These are phyloP conservation scores for Triplophysa dalaica DNA, from an alignment of 2,113 vertebrate species.

Conservation along the genomic window DNA sequence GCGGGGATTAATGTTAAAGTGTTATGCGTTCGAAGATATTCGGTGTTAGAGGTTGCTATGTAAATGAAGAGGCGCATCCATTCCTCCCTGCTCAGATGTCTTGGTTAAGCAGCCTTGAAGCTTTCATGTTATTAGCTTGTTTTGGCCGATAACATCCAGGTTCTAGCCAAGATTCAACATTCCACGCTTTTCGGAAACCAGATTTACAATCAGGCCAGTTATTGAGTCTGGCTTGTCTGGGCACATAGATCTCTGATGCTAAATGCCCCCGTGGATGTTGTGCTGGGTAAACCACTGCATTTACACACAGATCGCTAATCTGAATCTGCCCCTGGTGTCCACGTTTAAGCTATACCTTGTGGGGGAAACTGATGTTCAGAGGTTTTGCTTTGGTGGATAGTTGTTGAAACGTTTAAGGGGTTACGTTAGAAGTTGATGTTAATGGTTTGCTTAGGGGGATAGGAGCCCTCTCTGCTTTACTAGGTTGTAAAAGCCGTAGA, in stretches of 20 bases:
- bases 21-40: background rate
- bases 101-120: conserved; percentile 24
- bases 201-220: conserved; percentile 9
- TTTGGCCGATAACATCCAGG: conserved; percentile 27
- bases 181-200: background rate
- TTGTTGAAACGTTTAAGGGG: background rate
- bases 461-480: background rate
- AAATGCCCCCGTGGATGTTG: conserved; percentile 20
- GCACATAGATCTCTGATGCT: background rate
- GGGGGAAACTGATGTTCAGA: background rate
- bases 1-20: conserved; percentile 2
- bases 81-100: background rate
- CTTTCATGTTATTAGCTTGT: background rate
- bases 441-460: background rate
- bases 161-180: background rate
- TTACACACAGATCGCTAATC: background rate
- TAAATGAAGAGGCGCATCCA: conserved; percentile 8
- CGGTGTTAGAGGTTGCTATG: background rate
- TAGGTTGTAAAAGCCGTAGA: background rate
- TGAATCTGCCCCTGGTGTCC: conserved; percentile 20
- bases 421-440: conserved; percentile 5
- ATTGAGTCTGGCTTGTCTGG: conserved; percentile 7
- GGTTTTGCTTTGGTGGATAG: conserved; percentile 19
- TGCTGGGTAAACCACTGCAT: background rate
- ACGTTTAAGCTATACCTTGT: background rate